Evolutionary conservation across 2,888 invertebrate genomes (phyloP).

Genomic region (Tromatobia lineatoria): DNA sequence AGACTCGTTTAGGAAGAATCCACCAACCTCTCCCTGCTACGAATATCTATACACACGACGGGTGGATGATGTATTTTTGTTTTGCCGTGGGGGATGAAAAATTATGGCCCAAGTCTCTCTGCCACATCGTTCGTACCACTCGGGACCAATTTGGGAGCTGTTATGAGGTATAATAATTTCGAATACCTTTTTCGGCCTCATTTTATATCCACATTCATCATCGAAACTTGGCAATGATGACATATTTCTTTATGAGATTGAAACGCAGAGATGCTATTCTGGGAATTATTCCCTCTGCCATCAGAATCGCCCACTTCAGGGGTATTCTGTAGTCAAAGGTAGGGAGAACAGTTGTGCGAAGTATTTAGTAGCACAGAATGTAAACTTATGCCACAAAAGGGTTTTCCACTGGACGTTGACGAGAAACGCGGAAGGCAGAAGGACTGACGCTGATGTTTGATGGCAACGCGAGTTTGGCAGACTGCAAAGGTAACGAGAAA

Average conservation of each 20-base stretch:
- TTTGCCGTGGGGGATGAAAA: conserved; percentile 53
- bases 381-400: conserved; percentile 1
- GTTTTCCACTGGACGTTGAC: conserved; percentile 16
- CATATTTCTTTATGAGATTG: conserved; percentile 14
- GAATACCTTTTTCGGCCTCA: conserved; percentile 18
- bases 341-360: background rate
- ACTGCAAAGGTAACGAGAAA: conserved; percentile 69
- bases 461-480: background rate
- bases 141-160: conserved; percentile 61
- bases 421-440: conserved; percentile 1
- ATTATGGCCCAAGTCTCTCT: conserved; percentile 60
- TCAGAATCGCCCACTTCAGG: background rate
- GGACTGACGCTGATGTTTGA: conserved; percentile 28
- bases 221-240: conserved; percentile 22
- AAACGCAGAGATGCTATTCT: background rate
- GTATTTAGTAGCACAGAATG: conserved; percentile 2
- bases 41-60: conserved; percentile 20
- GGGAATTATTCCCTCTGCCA: background rate
- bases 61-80: conserved; percentile 54
- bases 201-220: conserved; percentile 42
- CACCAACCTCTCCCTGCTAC: background rate
- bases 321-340: background rate
- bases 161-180: conserved; percentile 55
- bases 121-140: conserved; percentile 39
- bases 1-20: conserved; percentile 49